Conservation (phyloP, 2,888 invertebrate species). For the Epirrita christyi region DNA sequence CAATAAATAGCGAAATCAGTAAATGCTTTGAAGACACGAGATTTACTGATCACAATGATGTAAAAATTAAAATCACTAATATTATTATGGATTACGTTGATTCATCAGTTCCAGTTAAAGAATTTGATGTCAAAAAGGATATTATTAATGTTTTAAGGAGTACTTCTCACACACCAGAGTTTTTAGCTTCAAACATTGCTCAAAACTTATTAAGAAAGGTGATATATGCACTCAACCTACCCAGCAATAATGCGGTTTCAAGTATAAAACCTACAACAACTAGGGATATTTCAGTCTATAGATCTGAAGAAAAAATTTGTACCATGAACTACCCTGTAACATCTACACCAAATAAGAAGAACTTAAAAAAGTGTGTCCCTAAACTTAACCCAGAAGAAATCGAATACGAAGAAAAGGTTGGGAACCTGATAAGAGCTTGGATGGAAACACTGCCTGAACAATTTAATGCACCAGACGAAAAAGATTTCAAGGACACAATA, state of each 20-base stretch:
- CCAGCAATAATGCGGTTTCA: neutral
- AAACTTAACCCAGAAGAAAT: constrained; percentile 51
- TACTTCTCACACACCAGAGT: constrained; percentile 29
- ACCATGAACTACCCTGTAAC: constrained; percentile 36
- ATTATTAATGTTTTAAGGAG: constrained; percentile 31
- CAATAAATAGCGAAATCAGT: constrained; percentile 15
- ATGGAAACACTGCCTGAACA: constrained; percentile 50
- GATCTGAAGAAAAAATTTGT: constrained; percentile 37
- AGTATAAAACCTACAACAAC: constrained; percentile 14
- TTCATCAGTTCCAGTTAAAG: constrained; percentile 13
- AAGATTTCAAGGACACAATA: constrained; percentile 49
- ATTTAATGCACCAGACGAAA: constrained; percentile 43
- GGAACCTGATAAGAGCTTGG: constrained; percentile 49
- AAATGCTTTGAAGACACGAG: constrained; percentile 22
- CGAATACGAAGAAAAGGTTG: constrained; percentile 45
- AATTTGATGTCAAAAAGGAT: constrained; percentile 24
- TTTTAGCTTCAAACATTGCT: constrained; percentile 34
- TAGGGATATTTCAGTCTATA: constrained; percentile 45
- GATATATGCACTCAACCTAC: constrained; percentile 12
- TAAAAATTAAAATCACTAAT: constrained; percentile 17
- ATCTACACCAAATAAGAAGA: constrained; percentile 51
- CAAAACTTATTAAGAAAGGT: constrained; percentile 20
- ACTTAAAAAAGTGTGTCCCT: constrained; percentile 32
- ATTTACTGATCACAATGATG: constrained; percentile 8
- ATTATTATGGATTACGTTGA: constrained; percentile 21